Conservation (phyloP, 2,888 invertebrate species). For the Lithophane semibrunnea region DNA sequence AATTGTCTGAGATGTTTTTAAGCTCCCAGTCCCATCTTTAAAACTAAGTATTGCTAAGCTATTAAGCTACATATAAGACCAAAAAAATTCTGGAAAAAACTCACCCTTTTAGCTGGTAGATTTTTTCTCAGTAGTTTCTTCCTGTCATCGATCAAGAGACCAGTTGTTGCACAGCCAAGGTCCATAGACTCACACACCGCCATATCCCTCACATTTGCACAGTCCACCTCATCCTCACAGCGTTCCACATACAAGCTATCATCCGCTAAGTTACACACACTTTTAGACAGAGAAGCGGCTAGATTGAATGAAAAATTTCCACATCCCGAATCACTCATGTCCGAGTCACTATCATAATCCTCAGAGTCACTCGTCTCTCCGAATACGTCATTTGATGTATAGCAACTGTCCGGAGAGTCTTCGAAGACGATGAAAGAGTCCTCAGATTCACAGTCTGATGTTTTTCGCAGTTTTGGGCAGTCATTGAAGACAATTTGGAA, state of each 20-base stretch:
- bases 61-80: background rate
- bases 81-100: conserved; percentile 51
- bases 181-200: conserved; percentile 38
- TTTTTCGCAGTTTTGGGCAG: conserved; percentile 69
- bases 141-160: conserved; percentile 76
- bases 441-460: conserved; percentile 90
- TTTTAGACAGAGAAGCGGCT: conserved; percentile 77
- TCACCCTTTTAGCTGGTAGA: conserved; percentile 80
- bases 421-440: conserved; percentile 91
- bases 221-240: conserved; percentile 83
- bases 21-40: background rate
- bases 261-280: conserved; percentile 83
- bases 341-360: conserved; percentile 68
- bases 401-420: conserved; percentile 84
- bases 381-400: conserved; percentile 84
- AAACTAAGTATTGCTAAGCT: background rate
- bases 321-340: conserved; percentile 78
- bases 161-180: conserved; percentile 56
- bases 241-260: conserved; percentile 78
- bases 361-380: conserved; percentile 71
- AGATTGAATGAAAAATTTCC: conserved; percentile 71
- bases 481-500: conserved; percentile 87
- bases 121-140: conserved; percentile 75
- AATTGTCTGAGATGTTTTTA: background rate
- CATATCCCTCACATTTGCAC: conserved; percentile 66